Conservation (phyloP, 2,888 invertebrate genomes). For the Hypomecis punctinalis region DNA sequence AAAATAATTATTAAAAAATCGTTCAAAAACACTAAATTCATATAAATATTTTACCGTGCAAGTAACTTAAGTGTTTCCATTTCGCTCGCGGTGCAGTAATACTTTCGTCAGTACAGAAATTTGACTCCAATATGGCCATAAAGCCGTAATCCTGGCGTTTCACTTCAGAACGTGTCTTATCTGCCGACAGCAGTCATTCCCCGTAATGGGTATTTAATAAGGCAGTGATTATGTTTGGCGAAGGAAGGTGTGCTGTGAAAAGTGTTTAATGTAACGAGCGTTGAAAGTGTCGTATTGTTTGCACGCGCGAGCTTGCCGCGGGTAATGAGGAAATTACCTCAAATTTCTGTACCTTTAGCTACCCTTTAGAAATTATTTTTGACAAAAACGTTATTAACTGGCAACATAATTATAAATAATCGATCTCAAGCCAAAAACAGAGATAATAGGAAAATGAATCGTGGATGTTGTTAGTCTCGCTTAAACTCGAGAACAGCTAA, state of each 20-base stretch:
- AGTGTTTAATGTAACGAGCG: slow-evolving; percentile 1
- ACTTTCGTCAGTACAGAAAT: neutral
- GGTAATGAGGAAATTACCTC: neutral
- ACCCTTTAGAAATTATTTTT: too few species aligned
- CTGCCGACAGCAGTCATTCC: neutral
- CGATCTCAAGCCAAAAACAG: too few species aligned
- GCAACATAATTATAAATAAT: too few species aligned
- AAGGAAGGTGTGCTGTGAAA: slow-evolving; percentile 8
- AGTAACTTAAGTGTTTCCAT: too few species aligned
- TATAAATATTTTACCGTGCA: too few species aligned
- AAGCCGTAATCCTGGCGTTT: neutral
- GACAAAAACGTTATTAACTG: too few species aligned
- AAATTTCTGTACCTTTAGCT: too few species aligned
- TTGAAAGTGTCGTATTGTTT: slow-evolving; percentile 4
- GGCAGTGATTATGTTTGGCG: slow-evolving; percentile 14
- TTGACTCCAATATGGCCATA: neutral
- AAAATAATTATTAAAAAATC: too few species aligned
- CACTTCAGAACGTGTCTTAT: slow-evolving; percentile 12
- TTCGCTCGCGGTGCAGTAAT: neutral
- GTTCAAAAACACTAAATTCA: too few species aligned
- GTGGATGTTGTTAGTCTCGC: too few species aligned
- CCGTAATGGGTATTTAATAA: slow-evolving; percentile 2
- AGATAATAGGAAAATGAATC: too few species aligned
- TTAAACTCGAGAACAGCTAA: too few species aligned
- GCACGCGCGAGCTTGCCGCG: neutral